Evolutionary conservation across 2,888 invertebrate species (phyloP), one percentile per base, ranked within the genome.

Genomic region (Eucera pruinosa): DNA sequence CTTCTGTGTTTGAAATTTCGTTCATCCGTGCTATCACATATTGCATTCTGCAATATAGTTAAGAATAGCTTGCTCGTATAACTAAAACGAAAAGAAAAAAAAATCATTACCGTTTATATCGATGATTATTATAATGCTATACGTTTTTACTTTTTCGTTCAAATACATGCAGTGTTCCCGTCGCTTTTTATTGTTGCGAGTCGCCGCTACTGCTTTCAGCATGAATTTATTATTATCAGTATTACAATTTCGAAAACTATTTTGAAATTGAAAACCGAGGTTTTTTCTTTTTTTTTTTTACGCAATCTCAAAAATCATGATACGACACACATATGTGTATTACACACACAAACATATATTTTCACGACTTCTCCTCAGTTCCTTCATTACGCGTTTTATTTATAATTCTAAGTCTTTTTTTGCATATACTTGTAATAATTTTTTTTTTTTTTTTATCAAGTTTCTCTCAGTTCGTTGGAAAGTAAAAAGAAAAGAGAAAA

Each of bases 221-320:
- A 74, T 75, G 66, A 75, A 78, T 79, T 75, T 75, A 75, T 79
- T 80, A 70, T 79, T 70, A 64, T 80, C 74, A 80, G 74, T 78
- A 74, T 78, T 78, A 70, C 48, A 62, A 25, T 74, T 66, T 69
- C 13, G 25, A 73, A 68, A 47, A 64, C 36, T 67, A 60, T 36
- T 52, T 61, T 72, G 15, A 52, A 78, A 68, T 60, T 67, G 23
- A 64, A 58, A 45, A 60, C 27, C 15, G 62, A 64, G 43, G 1
- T 6, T 20, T 64, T 57, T 58, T 64, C 64, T 64, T n/a, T n/a
- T n/a, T n/a, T n/a, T n/a, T n/a, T n/a, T n/a, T n/a, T n/a, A n/a
- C 27, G 47, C 25, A 75, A 69, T 65, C 15, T 75, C 30, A n/a
- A 41, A 36, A 60, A 30, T n/a, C 7, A 61, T 55, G 43, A 15